phyloP scores from a whole-genome alignment of 2,797 vertebrate species.

The Cichlasoma orientale region DNA sequence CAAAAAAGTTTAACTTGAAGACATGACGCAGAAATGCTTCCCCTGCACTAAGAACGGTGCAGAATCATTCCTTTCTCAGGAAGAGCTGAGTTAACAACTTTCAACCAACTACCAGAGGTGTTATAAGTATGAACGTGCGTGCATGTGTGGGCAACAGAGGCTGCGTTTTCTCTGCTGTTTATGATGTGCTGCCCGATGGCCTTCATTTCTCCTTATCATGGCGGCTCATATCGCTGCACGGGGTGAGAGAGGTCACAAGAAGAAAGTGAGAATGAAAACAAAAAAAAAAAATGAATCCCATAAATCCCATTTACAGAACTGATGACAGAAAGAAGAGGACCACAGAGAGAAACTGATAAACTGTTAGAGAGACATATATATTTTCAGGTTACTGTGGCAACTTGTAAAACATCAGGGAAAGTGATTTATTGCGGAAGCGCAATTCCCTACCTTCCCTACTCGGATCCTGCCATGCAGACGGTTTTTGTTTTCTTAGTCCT shows the following conservation, averaged over 20 bases:
- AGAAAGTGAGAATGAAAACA: not conserved
- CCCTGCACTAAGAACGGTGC: not conserved
- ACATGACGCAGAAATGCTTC: constrained; percentile 24
- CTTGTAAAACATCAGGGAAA: constrained; percentile 21
- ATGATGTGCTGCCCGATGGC: constrained; percentile 62
- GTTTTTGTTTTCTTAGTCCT: not conserved
- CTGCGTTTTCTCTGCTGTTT: constrained; percentile 60
- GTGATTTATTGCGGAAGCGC: not conserved
- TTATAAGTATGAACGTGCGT: not conserved
- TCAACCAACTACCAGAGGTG: constrained; percentile 3
- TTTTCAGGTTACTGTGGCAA: constrained; percentile 30
- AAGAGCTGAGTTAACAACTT: constrained; percentile 22
- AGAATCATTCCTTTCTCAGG: constrained; percentile 23
- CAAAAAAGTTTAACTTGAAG: constrained; percentile 18
- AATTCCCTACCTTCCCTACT: not conserved
- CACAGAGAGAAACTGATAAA: constrained; percentile 37
- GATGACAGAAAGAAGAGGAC: constrained; percentile 48
- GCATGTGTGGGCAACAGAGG: constrained; percentile 17
- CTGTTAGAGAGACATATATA: constrained; percentile 11
- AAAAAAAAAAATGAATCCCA: constrained; percentile 15
- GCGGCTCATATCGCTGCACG: constrained; percentile 21
- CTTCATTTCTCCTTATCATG: constrained; percentile 50
- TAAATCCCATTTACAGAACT: constrained; percentile 44
- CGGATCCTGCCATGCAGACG: not conserved
- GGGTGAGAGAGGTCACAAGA: constrained; percentile 11